Evolutionary conservation across 2,797 vertebrate species (phyloP), one percentile per base, ranked within the genome.

Genomic region (Antennarius maculatus): DNA sequence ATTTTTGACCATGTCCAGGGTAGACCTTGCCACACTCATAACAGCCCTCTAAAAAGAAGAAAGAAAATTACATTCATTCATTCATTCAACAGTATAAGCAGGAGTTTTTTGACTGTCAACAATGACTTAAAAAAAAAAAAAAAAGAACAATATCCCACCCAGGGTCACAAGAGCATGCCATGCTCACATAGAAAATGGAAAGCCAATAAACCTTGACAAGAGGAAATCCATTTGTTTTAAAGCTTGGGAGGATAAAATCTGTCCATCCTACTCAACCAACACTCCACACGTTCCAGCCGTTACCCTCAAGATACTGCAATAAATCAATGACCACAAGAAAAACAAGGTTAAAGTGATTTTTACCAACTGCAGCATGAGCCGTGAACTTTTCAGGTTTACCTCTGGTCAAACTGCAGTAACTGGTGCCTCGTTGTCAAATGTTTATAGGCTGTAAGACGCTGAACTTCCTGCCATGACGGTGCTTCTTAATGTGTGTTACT

Each of bases 51-150:
- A 29, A 48, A 34, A 57, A 11, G 37, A 62, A 71, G 50, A 69
- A 60, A 58, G 55, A 28, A 70, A 67, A 70, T 73, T 53, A 7
- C 17, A 49, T 58, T 61, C 62, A 47, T 79, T 61, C 62, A 47
- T 79, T 66, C 15, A 68, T 81, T 14, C 59, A 62, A 66, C 57
- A 37, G 39, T 27, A 51, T 41, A 37, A 50, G 54, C 47, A 41
- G 54, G 37, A 52, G 11, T 27, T 63, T 11, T 43, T 39, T 42
- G 11, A 62, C 46, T 17, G 17, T 54, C 2, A 45, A 14, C 10
- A 47, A 10, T 27, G 43, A 42, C 5, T 14, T 17, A 10, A 23
- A 23, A 23, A 23, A 23, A 23, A 23, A 23, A 23, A 23, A 55
- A 46, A 29, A 28, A 0, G 1, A 43, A 61, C 16, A 31, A 60